Conservation (phyloP, 2,113 vertebrate species). For the Oreochromis niloticus region DNA sequence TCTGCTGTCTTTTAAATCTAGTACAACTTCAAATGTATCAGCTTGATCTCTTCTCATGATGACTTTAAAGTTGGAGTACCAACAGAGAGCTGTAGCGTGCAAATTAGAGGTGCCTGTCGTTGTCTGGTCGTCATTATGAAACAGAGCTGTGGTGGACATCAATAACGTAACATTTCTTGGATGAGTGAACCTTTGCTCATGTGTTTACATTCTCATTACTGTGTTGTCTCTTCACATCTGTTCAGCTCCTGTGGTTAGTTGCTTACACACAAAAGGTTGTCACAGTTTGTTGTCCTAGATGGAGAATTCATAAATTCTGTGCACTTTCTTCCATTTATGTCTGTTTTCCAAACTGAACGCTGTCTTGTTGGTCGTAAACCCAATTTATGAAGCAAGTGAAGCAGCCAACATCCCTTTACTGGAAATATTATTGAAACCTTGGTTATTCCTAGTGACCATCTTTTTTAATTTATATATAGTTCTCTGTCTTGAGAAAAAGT, state of each 20-base stretch:
- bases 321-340: background rate
- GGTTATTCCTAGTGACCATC: background rate
- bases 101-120: background rate
- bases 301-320: background rate
- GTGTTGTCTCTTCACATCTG: slow-evolving; percentile 20
- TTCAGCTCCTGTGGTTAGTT: background rate
- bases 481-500: background rate
- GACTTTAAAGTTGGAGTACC: background rate
- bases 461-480: background rate
- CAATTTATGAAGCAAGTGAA: background rate
- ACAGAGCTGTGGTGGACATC: slow-evolving; percentile 36
- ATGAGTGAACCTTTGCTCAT: slow-evolving; percentile 37
- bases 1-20: background rate
- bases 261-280: background rate
- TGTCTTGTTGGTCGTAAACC: background rate
- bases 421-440: background rate
- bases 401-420: background rate
- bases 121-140: slow-evolving; percentile 39
- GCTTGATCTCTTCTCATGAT: background rate
- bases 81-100: slow-evolving; percentile 2
- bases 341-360: background rate
- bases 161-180: slow-evolving; percentile 53
- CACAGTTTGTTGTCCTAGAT: background rate
- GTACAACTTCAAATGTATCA: background rate
- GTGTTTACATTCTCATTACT: slow-evolving; percentile 43